These are phyloP conservation scores for Pherbina coryleti DNA, from an alignment of 2,888 invertebrate genomes.

Conservation along the genomic window DNA sequence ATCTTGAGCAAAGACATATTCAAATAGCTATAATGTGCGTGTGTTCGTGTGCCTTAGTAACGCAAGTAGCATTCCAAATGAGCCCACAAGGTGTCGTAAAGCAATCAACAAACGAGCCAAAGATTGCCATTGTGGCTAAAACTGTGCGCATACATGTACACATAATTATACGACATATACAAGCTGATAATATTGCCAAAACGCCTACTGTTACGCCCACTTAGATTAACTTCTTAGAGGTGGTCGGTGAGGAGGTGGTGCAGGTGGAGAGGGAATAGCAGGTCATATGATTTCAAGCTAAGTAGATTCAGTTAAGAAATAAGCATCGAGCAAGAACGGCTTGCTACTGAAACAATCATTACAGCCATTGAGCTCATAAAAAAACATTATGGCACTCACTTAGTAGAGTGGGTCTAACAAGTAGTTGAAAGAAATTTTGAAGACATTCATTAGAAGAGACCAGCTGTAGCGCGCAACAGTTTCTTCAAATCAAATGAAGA, in stretches of 20 bases:
- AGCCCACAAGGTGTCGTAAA: conserved; percentile 64
- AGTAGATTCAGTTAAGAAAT: background rate
- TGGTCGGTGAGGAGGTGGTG: background rate
- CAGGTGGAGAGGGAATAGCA: background rate
- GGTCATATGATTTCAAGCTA: background rate
- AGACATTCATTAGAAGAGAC: no score
- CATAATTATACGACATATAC: conserved; percentile 48
- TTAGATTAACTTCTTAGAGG: background rate
- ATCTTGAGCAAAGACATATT: background rate
- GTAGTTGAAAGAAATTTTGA: no score
- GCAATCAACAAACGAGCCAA: conserved; percentile 62
- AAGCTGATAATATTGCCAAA: conserved; percentile 40
- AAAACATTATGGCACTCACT: no score
- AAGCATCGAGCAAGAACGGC: background rate
- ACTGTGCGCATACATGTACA: conserved; percentile 40
- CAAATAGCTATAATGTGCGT: background rate
- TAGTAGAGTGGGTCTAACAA: no score
- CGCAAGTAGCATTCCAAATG: conserved; percentile 58
- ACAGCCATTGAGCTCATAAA: no score
- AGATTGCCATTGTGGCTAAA: conserved; percentile 53
- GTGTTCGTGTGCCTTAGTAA: conserved; percentile 26
- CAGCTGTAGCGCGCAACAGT: no score
- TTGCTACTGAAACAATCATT: no score
- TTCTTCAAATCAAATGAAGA: no score
- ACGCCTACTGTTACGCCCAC: conserved; percentile 16